These are phyloP conservation scores for Trypoxylon attenuatum DNA, from an alignment of 2,888 invertebrate genomes.

Conservation along the genomic window DNA sequence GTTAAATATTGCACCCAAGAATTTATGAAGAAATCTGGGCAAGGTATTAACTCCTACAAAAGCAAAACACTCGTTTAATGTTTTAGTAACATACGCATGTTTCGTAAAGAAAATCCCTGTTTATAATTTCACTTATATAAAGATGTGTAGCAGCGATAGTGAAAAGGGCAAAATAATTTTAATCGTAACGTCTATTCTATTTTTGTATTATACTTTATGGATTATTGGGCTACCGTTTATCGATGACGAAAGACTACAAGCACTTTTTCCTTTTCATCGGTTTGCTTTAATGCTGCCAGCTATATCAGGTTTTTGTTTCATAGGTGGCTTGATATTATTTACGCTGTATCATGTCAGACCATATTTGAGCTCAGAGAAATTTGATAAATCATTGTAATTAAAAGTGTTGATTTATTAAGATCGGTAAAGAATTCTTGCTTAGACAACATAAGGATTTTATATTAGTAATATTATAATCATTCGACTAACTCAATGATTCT, in stretches of 20 bases:
- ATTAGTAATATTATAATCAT: too few species aligned
- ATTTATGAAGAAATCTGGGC: too few species aligned
- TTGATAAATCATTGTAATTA: slow-evolving; percentile 20
- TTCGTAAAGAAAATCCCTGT: too few species aligned
- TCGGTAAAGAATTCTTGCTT: too few species aligned
- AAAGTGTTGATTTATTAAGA: too few species aligned
- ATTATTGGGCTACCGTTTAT: slow-evolving; percentile 82
- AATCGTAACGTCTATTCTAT: slow-evolving; percentile 76
- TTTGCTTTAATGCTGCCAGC: slow-evolving; percentile 79
- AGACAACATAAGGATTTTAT: too few species aligned
- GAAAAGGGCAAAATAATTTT: slow-evolving; percentile 79
- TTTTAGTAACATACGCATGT: too few species aligned
- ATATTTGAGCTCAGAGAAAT: slow-evolving; percentile 30
- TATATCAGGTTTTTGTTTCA: slow-evolving; percentile 79
- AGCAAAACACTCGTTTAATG: too few species aligned
- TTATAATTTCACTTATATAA: neutral
- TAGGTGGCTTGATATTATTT: slow-evolving; percentile 81
- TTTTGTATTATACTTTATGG: slow-evolving; percentile 80
- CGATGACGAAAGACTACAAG: slow-evolving; percentile 78
- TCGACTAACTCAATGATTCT: too few species aligned
- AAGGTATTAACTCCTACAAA: too few species aligned
- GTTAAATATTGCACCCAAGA: too few species aligned
- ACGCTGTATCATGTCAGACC: slow-evolving; percentile 78
- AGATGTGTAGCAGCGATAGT: slow-evolving; percentile 75
- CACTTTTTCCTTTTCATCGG: slow-evolving; percentile 63